Evolutionary conservation across 2,797 vertebrate genomes (phyloP).

Genomic region (Rhinella marina): DNA sequence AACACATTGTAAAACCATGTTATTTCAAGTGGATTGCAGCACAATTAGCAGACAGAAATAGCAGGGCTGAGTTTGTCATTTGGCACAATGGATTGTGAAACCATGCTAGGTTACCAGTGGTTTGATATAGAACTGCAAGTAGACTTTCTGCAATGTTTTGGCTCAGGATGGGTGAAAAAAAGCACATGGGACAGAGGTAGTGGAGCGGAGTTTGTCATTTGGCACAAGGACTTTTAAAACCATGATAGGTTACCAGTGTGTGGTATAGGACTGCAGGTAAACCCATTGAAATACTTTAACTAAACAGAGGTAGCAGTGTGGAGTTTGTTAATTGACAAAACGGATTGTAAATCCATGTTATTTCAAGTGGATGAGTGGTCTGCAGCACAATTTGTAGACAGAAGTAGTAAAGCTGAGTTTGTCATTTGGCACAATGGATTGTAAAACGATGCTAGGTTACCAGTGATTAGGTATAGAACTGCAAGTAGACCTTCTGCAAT

Average conservation of each 20-base stretch:
- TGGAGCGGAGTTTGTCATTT: background rate
- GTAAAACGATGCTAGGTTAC: too few relatives aligned
- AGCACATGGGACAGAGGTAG: background rate
- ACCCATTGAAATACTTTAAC: too few relatives aligned
- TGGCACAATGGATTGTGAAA: background rate
- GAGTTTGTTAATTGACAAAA: background rate
- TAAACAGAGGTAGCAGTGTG: background rate
- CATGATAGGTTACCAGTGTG: background rate
- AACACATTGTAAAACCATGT: too few relatives aligned
- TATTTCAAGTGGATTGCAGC: too few relatives aligned
- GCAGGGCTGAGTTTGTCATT: too few relatives aligned
- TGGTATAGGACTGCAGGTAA: too few relatives aligned
- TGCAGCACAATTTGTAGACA: background rate
- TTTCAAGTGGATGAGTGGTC: background rate
- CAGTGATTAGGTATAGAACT: too few relatives aligned
- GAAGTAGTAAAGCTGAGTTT: background rate
- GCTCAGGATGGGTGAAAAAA: background rate
- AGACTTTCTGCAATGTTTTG: background rate
- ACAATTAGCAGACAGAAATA: too few relatives aligned
- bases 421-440: background rate
- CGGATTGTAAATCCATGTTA: background rate
- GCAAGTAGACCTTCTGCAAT: background rate
- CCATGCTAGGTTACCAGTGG: background rate
- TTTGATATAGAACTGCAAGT: background rate
- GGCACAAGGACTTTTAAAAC: background rate